These are phyloP conservation scores for Digitonthophagus gazella DNA, from an alignment of 2,888 invertebrate genomes.

Conservation along the genomic window DNA sequence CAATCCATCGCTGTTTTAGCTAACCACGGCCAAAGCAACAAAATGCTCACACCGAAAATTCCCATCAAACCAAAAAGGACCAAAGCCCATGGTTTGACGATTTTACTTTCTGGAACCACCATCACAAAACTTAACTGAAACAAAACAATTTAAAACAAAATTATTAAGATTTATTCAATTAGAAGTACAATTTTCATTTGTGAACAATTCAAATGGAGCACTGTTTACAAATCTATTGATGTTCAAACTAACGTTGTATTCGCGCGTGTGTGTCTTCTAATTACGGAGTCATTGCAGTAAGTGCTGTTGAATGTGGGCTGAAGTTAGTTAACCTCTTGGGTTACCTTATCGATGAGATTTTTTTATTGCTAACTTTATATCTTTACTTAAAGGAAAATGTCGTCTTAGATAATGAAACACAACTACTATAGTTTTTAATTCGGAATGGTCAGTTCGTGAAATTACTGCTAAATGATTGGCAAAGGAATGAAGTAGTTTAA, in stretches of 20 bases:
- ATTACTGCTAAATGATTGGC: no score
- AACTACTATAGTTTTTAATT: no score
- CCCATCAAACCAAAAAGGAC: constrained; percentile 26
- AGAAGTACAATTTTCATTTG: no score
- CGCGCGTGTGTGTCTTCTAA: background rate
- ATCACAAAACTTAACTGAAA: background rate
- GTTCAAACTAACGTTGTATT: no score
- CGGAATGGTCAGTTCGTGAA: no score
- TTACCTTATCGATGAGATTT: background rate
- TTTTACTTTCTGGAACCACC: constrained; percentile 5
- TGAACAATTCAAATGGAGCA: no score
- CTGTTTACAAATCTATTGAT: no score
- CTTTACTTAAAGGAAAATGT: no score
- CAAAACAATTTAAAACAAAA: background rate
- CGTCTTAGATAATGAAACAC: no score
- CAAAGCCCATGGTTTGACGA: constrained; percentile 15
- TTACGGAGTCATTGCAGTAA: background rate
- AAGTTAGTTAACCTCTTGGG: background rate
- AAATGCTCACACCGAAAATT: constrained; percentile 28
- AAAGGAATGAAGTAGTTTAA: no score
- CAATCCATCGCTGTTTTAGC: constrained; percentile 31
- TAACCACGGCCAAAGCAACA: constrained; percentile 31
- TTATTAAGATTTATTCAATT: no score
- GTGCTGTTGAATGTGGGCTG: background rate
- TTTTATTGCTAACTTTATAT: background rate